These are phyloP conservation scores for Willisornis vidua DNA, from an alignment of 2,113 vertebrate species.

Conservation along the genomic window DNA sequence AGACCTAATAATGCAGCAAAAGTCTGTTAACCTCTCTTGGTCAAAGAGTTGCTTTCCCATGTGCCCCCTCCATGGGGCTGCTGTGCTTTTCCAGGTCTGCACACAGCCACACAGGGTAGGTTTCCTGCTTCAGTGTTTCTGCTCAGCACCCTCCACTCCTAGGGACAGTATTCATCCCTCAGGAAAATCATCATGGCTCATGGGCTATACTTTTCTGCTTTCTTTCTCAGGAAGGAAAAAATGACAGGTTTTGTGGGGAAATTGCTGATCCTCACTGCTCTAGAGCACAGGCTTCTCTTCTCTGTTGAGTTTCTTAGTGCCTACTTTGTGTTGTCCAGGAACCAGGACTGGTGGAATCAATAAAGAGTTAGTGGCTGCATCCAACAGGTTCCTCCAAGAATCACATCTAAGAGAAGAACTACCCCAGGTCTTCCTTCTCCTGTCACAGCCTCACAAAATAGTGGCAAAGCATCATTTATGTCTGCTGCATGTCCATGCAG, in stretches of 20 bases:
- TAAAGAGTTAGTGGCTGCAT: not conserved
- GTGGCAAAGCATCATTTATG: not conserved
- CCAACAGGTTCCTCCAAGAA: not conserved
- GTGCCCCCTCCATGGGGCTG: slow-evolving; percentile 34
- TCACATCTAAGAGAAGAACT: not conserved
- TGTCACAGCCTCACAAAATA: not conserved
- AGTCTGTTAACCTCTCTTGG: slow-evolving; percentile 79
- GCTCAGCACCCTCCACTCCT: not conserved
- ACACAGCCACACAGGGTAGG: not conserved
- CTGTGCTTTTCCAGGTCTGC: slow-evolving; percentile 25
- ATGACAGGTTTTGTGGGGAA: not conserved
- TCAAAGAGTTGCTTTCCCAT: slow-evolving; percentile 51
- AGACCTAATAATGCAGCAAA: slow-evolving; percentile 77
- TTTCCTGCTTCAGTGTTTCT: not conserved
- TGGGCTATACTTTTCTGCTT: not conserved
- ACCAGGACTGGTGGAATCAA: not conserved
- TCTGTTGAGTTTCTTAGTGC: not conserved
- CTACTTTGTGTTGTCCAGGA: accelerated
- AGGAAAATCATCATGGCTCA: not conserved
- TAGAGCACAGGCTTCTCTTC: not conserved
- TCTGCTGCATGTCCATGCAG: not conserved
- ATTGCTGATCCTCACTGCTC: not conserved
- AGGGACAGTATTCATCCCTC: not conserved
- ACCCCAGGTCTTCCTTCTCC: not conserved
- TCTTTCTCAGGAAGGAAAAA: not conserved